Base-by-base conservation (phyloP, 2,113 vertebrate species). In the Barnardius zonarius region DNA sequence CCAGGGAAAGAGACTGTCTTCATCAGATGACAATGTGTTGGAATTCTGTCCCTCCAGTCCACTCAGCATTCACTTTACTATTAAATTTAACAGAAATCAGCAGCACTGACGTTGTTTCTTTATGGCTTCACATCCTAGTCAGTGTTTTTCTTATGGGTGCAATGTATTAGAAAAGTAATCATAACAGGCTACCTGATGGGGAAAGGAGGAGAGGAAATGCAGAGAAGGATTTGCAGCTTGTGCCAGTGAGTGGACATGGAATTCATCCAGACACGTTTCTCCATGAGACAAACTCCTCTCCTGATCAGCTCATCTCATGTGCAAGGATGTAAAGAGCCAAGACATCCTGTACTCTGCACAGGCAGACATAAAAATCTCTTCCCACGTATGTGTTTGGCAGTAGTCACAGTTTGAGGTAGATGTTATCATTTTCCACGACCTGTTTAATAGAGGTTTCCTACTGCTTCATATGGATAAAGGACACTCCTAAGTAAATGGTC, bases 21-120 rank as follows among this genome's bases (percentile, higher is more conserved):
- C 24, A n/a, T 16, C 23, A 52, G 24, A 67, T 7, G 5, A 49
- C 20, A 70, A 23, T 0, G 0, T 11, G 16, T 5, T 13, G 44
- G 17, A 89, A 44, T 51, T 75, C 17, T 30, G 2, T 49, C 13
- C 69, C 49, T 17, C 28, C 19, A 9, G 46, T 72, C 17, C n/a
- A 43, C 59, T 77, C 35, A 79, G 11, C 25, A 20, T 61, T 79
- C 2, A 1, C 25, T 68, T 64, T 62, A 55, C 33, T 49, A 8
- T 44, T 44, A 62, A n/a, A 70, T 52, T 46, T 19, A 55, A 41
- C 27, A 81, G 37, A 74, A 77, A 49, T 9, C 28, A 49, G 49
- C 31, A 91, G 37, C 22, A 22, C 11, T 69, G 27, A 6, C 24
- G 4, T n/a, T 55, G 24, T 24, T 15, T 27, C 33, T 59, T 33